Evolutionary conservation across 2,113 vertebrate genomes (phyloP).

Genomic region (Eulemur rufifrons): DNA sequence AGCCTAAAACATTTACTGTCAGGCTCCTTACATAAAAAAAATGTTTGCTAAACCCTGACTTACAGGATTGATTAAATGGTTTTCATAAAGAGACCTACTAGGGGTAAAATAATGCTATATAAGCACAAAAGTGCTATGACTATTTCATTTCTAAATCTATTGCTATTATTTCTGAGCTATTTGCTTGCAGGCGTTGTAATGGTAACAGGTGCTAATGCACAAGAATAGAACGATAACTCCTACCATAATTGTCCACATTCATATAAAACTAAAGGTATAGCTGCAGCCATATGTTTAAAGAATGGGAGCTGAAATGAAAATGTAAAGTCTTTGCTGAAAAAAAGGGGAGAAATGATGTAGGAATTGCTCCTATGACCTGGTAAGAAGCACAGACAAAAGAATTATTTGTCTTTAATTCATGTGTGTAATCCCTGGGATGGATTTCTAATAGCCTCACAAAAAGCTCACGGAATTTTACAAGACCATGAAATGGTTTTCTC

Average conservation of each 20-base stretch:
- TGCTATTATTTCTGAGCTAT: constrained; percentile 57
- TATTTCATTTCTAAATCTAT: constrained; percentile 56
- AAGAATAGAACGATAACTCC: constrained; percentile 45
- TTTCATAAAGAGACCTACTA: constrained; percentile 44
- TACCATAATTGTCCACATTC: constrained; percentile 45
- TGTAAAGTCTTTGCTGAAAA: constrained; percentile 26
- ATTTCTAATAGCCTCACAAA: constrained; percentile 48
- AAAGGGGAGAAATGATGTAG: not conserved
- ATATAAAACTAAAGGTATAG: constrained; percentile 38
- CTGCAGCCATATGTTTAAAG: constrained; percentile 61
- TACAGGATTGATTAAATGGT: constrained; percentile 6
- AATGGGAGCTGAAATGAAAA: constrained; percentile 58
- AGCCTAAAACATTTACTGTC: constrained; percentile 27
- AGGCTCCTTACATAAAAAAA: not conserved
- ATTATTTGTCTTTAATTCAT: constrained; percentile 46
- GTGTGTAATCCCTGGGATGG: not conserved
- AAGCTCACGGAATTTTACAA: not conserved
- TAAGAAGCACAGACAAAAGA: constrained; percentile 10
- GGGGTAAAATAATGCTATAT: not conserved
- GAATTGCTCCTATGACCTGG: not conserved
- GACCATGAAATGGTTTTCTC: constrained; percentile 6
- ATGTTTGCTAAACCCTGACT: not conserved
- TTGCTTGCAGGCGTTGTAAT: constrained; percentile 55
- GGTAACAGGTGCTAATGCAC: constrained; percentile 45
- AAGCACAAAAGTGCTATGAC: not conserved